Base-by-base conservation (phyloP, 2,888 invertebrate species). In the Melanophora roralis region DNA sequence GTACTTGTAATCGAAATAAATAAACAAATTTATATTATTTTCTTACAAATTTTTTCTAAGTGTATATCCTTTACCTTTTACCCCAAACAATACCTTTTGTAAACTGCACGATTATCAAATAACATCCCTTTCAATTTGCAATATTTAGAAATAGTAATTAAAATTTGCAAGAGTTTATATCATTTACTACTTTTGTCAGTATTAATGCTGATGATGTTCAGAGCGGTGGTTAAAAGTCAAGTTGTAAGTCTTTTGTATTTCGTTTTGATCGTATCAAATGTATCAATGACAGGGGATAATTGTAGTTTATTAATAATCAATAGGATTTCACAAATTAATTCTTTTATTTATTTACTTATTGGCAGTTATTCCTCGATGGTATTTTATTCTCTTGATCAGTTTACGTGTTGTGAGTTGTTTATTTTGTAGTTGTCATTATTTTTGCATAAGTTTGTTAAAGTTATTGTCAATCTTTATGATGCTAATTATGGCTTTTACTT, bases 171-270 rank as follows among this genome's bases (percentile, higher is more conserved):
- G 34, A 38, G 47, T 65, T 65, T 65, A 62, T 45, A 36, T 64
- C n/a, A n/a, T n/a, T n/a, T n/a, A n/a, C n/a, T n/a, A n/a, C 32
- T 12, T 40, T 49, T 49, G 14, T 45, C n/a, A n/a, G n/a, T n/a
- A n/a, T n/a, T n/a, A n/a, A n/a, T 57, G 16, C n/a, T 64, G n/a
- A 49, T 57, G 57, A 73, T 73, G 45, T 40, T 4, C 32, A 65
- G 47, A 73, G 65, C 57, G 55, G 55, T 57, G 73, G 73, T 47
- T 73, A 57, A 40, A 73, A 73, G 73, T 73, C 65, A 73, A 73
- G 64, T 73, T 57, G 38, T 21, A 7, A 16, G 62, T 53, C 45
- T 59, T 71, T 38, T 40, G 23, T 38, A 40, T 34, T 38, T 12
- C 12, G 7, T 55, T n/a, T 23, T 7, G 3, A 19, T 36, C 38